Conservation (phyloP, 2,888 invertebrate species). For the Tortricodes alternella region DNA sequence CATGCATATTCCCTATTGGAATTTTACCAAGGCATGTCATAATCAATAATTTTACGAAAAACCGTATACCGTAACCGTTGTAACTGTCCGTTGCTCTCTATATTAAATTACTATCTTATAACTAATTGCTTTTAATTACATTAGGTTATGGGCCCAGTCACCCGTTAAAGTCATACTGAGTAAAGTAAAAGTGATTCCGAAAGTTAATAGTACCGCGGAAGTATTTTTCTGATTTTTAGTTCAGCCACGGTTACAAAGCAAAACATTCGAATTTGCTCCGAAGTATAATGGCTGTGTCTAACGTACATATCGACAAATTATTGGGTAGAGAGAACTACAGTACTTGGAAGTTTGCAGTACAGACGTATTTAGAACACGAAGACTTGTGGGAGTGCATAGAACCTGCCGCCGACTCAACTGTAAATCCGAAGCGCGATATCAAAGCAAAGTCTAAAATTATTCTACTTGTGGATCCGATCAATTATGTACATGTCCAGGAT, state of each 20-base stretch:
- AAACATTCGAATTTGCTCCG: background rate
- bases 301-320: constrained; percentile 32
- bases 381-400: constrained; percentile 35
- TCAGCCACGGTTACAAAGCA: background rate
- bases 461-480: constrained; percentile 32
- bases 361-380: constrained; percentile 35
- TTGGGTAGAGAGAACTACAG: constrained; percentile 35
- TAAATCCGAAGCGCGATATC: constrained; percentile 19
- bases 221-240: background rate
- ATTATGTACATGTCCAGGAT: constrained; percentile 35
- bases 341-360: constrained; percentile 36
- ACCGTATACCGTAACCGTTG: no score
- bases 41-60: no score
- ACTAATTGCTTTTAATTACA: no score
- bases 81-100: no score
- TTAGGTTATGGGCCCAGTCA: no score
- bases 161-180: background rate
- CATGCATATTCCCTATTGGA: no score
- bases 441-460: constrained; percentile 34
- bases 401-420: background rate
- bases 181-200: background rate
- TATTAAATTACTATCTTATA: no score
- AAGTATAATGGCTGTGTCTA: background rate
- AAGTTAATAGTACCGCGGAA: background rate
- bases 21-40: no score